Evolutionary conservation across 2,888 invertebrate species (phyloP), one percentile per base, ranked within the genome.

Genomic region (Anarsia innoxiella): DNA sequence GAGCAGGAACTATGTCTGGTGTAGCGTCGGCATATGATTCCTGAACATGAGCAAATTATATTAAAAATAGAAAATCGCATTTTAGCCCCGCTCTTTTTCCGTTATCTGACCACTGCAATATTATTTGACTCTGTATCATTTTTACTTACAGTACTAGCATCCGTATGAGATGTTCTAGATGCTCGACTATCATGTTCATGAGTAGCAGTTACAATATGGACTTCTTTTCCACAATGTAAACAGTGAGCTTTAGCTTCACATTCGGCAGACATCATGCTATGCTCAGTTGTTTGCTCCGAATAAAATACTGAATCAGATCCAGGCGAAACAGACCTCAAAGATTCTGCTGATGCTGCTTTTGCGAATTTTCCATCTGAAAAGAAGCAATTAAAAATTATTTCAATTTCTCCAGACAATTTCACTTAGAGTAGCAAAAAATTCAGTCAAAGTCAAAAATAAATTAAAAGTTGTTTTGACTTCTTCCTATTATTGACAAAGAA

Each of bases 291-390:
- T 48, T 87, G 89, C 68, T 94, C 94, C 60, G 93, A 93, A 77
- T 94, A 94, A 76, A 95, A 95, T 14, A 95, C 95, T 39, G 93
- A 94, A 71, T 95, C 95, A 47, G 94, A 95, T 13, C 95, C 95
- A 2, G 95, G 95, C 57, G 94, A 94, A 26, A 93, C 94, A n/a
- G 94, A 94, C 31, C 95, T 88, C 36, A 95, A 77, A 1, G 94
- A 94, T 75, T 95, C 95, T 30, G 93, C 93, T 51, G 94, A 94
- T 41, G 94, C 87, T 6, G 94, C 93, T 76, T 94, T 94, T 36
- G 93, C 77, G 50, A 72, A 80, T 61, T 83, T 84, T 42, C 68
- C 70, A 53, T 83, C 83, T 80, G 45, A 36, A 41, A 42, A 35
- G 27, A 28, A 36, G 13, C 4, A 9, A n/a, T 25, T 19, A 8